Percentiles rank a stretch among this genome's conserved stretches.
Conservation (phyloP, 2,888 invertebrate species). For the Stegophylla sp. region DNA sequence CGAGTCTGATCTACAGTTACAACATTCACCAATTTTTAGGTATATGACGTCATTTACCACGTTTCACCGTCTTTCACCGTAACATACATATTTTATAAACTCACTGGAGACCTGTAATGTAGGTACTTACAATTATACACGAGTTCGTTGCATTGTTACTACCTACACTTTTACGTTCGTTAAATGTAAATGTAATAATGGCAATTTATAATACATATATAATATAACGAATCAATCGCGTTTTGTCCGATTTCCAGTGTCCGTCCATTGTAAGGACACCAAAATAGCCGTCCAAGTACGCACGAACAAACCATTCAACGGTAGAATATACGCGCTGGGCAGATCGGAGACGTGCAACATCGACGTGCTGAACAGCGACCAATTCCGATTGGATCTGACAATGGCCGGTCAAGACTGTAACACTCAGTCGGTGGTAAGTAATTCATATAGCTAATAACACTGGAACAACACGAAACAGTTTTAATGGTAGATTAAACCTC, state of each 20-base stretch:
- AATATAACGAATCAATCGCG: too few species aligned
- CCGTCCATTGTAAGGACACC: conserved; percentile 93
- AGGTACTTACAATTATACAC: not conserved
- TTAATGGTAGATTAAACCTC: conserved; percentile 23
- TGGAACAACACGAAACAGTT: conserved; percentile 26
- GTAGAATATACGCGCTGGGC: conserved; percentile 90
- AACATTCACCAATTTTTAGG: too few species aligned
- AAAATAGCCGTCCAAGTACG: conserved; percentile 90
- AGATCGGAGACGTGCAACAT: conserved; percentile 94
- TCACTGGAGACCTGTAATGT: too few species aligned
- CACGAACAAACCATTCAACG: conserved; percentile 93
- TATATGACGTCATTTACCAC: too few species aligned
- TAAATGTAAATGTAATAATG: not conserved
- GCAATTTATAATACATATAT: not conserved
- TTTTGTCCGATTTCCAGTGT: conserved; percentile 70
- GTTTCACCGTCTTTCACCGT: too few species aligned
- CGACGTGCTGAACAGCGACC: conserved; percentile 89
- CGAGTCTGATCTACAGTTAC: too few species aligned
- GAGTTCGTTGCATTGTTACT: not conserved
- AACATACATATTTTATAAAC: too few species aligned
- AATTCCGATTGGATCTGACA: conserved; percentile 88
- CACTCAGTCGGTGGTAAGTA: conserved; percentile 90
- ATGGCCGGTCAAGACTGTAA: conserved; percentile 95
- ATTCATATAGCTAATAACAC: conserved; percentile 13
- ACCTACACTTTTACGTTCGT: too few species aligned